phyloP scores from a whole-genome alignment of 2,113 vertebrate species.

The Prietella phreatophila region DNA sequence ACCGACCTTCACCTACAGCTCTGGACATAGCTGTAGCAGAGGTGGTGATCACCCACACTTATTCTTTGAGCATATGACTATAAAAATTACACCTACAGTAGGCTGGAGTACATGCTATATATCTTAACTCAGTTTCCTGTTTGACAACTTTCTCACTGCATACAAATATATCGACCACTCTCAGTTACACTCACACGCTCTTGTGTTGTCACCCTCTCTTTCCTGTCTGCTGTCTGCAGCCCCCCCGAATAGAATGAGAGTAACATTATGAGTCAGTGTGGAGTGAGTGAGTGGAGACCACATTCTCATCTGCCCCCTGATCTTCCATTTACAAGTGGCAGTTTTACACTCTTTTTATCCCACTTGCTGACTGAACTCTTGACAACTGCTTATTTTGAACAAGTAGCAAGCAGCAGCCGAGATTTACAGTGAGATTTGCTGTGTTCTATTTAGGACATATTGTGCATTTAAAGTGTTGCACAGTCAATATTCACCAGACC shows the following conservation, averaged over 20 bases:
- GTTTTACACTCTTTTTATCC: conserved; percentile 8
- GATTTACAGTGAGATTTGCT: background rate
- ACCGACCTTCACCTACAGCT: conserved; percentile 1
- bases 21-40: conserved; percentile 26
- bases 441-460: background rate
- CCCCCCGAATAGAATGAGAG: background rate
- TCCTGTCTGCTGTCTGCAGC: conserved; percentile 44
- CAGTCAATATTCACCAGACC: background rate
- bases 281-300: conserved; percentile 18
- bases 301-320: conserved; percentile 28
- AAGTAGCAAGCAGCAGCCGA: background rate
- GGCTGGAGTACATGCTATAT: background rate
- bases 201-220: conserved; percentile 20
- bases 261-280: conserved; percentile 46
- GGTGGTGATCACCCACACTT: conserved; percentile 17
- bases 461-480: background rate
- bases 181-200: conserved; percentile 7
- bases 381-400: background rate
- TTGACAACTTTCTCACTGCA: conserved; percentile 40
- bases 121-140: conserved; percentile 52
- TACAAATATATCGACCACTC: conserved; percentile 45
- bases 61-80: conserved; percentile 11
- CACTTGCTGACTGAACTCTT: background rate
- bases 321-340: conserved; percentile 46
- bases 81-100: conserved; percentile 4